phyloP scores from a whole-genome alignment of 2,888 invertebrate genomes.

The Xestia c-nigrum region DNA sequence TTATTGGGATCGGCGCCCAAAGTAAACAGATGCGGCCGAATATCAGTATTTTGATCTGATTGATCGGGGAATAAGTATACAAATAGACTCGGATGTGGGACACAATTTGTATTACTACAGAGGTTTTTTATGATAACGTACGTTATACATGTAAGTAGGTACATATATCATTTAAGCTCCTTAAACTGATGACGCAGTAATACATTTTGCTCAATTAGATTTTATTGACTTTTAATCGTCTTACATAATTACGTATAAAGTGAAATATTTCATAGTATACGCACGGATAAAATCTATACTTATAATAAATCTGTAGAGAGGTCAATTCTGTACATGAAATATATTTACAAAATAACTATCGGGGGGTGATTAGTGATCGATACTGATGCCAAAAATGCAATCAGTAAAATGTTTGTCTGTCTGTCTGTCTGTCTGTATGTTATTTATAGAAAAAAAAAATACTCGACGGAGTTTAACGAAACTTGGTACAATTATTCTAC shows the following conservation, averaged over 20 bases:
- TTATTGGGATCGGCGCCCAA: slow-evolving; percentile 30
- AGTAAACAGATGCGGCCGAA: slow-evolving; percentile 48
- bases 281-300: not conserved
- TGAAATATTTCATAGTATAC: not conserved
- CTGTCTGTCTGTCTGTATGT: no score
- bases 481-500: no score
- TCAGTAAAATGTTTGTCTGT: no score
- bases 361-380: no score
- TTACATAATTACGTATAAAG: not conserved
- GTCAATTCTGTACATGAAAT: no score
- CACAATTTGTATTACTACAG: not conserved
- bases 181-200: not conserved
- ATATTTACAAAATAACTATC: no score
- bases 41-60: slow-evolving; percentile 49
- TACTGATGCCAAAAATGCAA: no score
- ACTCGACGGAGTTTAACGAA: no score
- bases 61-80: slow-evolving; percentile 42
- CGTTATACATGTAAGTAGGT: not conserved
- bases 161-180: not conserved
- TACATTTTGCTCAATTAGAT: not conserved
- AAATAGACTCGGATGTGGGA: slow-evolving; percentile 7
- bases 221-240: not conserved
- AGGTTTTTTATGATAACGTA: not conserved
- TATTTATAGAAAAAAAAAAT: no score
- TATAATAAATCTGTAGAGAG: no score